A percentile compares a stretch with the other conserved stretches of the same genome.
Conservation (phyloP, 2,888 invertebrate species). For the Euclidia mi region DNA sequence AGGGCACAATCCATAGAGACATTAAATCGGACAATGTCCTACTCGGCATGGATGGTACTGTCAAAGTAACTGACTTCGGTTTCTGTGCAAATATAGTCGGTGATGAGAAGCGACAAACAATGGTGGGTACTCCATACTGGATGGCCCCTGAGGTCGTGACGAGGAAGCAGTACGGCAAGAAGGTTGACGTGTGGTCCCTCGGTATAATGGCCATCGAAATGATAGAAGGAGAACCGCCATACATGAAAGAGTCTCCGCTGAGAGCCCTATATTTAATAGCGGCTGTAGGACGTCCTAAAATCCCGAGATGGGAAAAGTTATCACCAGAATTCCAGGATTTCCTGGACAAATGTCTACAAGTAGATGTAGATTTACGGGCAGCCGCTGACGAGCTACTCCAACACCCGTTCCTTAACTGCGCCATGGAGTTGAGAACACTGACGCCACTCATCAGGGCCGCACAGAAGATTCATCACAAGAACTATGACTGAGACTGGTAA, state of each 20-base stretch:
- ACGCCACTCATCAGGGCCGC: slow-evolving; percentile 98
- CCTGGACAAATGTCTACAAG: slow-evolving; percentile 96
- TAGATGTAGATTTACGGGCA: slow-evolving; percentile 94
- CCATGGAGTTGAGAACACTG: slow-evolving; percentile 95
- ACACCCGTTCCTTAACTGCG: slow-evolving; percentile 94
- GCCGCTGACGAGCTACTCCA: slow-evolving; percentile 94
- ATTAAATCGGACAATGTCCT: slow-evolving; percentile 99
- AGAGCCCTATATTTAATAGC: slow-evolving; percentile 98
- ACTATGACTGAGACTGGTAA: slow-evolving; percentile 77
- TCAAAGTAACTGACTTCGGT: slow-evolving; percentile 99
- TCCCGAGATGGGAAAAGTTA: slow-evolving; percentile 95
- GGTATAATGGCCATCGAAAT: slow-evolving; percentile 99
- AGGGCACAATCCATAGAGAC: slow-evolving; percentile 98
- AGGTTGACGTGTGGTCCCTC: slow-evolving; percentile 98
- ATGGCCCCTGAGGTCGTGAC: slow-evolving; percentile 99
- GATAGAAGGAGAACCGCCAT: slow-evolving; percentile 99
- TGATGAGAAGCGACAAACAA: slow-evolving; percentile 98
- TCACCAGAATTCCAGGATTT: slow-evolving; percentile 95
- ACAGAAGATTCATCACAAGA: slow-evolving; percentile 94
- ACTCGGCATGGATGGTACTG: slow-evolving; percentile 97
- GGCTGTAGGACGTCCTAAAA: slow-evolving; percentile 97
- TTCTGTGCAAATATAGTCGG: slow-evolving; percentile 99
- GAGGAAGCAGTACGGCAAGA: slow-evolving; percentile 97
- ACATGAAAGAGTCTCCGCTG: slow-evolving; percentile 98
- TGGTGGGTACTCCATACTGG: slow-evolving; percentile 99